Evolutionary conservation across 2,113 vertebrate genomes (phyloP).

Genomic region (Glaucidium brasilianum): DNA sequence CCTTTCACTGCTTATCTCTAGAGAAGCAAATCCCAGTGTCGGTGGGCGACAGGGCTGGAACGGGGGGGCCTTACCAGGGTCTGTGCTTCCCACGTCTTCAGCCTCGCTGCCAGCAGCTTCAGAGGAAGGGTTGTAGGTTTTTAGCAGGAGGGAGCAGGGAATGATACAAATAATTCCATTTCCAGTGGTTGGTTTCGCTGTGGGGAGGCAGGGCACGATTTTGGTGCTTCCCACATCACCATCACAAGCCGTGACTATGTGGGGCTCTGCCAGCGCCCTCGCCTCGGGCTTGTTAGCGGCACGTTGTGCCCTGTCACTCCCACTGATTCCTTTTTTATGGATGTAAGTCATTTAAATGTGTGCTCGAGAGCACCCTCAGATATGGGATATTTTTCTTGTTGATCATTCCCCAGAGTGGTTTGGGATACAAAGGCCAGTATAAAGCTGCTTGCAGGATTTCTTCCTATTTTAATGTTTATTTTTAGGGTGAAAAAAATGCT

Average conservation of each 20-base stretch:
- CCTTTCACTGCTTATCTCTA: neutral
- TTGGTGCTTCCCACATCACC: neutral
- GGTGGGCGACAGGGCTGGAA: neutral
- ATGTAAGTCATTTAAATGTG: neutral
- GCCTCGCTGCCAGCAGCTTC: neutral
- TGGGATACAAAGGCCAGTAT: neutral
- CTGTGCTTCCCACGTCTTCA: neutral
- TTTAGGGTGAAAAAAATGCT: neutral
- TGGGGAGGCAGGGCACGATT: neutral
- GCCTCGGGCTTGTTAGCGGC: neutral
- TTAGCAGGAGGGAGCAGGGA: neutral
- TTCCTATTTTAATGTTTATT: neutral
- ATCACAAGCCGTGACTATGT: fast-evolving
- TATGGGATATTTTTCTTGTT: neutral
- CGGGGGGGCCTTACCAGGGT: neutral
- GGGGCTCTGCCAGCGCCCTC: neutral
- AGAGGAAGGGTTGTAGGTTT: neutral
- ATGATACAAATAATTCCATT: fast-evolving
- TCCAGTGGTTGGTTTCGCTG: neutral
- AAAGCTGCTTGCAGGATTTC: slow-evolving; percentile 57
- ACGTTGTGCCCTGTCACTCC: neutral
- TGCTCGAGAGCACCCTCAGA: neutral
- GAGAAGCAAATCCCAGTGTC: neutral
- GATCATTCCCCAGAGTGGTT: neutral
- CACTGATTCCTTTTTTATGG: neutral